phyloP scores from a whole-genome alignment of 2,113 vertebrate genomes.

The Hippocampus guttulatus region DNA sequence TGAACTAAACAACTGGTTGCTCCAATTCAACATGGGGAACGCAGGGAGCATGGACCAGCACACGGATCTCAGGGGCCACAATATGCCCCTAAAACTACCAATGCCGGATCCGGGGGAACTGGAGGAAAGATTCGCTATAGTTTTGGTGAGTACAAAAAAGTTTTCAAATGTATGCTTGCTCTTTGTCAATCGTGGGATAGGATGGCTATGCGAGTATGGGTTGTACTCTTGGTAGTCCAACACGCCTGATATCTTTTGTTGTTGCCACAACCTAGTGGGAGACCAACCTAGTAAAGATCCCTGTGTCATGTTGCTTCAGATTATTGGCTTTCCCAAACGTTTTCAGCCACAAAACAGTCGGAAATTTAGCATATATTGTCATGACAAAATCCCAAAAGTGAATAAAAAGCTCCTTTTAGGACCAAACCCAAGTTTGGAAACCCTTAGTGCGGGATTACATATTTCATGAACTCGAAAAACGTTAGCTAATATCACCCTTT shows the following conservation, averaged over 20 bases:
- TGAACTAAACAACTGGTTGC: slow-evolving; percentile 15
- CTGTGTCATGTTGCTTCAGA: not conserved
- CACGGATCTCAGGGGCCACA: slow-evolving; percentile 83
- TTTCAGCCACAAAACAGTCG: not conserved
- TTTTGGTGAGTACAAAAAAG: slow-evolving; percentile 79
- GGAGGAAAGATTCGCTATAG: slow-evolving; percentile 90
- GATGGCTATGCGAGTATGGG: slow-evolving; percentile 56
- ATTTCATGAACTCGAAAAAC: not conserved
- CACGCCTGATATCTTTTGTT: slow-evolving; percentile 51
- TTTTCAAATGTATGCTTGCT: slow-evolving; percentile 16
- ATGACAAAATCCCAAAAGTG: not conserved
- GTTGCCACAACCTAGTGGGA: slow-evolving; percentile 11
- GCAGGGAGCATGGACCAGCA: slow-evolving; percentile 93
- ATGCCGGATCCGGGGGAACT: slow-evolving; percentile 91
- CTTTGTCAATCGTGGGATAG: slow-evolving; percentile 42
- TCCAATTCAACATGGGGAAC: slow-evolving; percentile 82
- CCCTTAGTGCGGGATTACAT: not conserved
- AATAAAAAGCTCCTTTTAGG: not conserved
- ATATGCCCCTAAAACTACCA: slow-evolving; percentile 87
- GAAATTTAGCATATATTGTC: not conserved
- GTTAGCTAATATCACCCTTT: not conserved
- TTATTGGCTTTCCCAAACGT: not conserved
- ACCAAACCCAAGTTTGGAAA: not conserved
- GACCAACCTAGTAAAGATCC: not conserved
- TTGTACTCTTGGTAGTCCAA: slow-evolving; percentile 43